Base-by-base conservation (phyloP, 2,113 vertebrate genomes). In the Erythrocercus mccallii region DNA sequence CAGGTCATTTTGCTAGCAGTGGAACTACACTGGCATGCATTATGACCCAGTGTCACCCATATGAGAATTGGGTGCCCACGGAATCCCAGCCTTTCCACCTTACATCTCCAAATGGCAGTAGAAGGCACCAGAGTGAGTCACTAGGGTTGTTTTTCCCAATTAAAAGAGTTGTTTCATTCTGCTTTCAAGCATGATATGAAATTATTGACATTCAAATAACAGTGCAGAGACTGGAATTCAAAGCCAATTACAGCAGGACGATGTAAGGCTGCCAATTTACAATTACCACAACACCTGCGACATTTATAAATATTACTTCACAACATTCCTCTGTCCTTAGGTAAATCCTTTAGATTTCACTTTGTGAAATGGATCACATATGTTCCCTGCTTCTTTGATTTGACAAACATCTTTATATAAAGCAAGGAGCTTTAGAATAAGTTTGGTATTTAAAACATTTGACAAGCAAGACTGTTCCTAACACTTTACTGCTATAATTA, bases 271-370 rank as follows among this genome's bases (percentile, higher is more conserved):
- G 90, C 90, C 95, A 92, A 92, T 72, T 35, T 60, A 82, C 90
- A 94, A 91, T 96, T 95, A 91, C 91, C 85, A 78, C 64, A 94
- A 58, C 94, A 97, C 95, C 94, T 94, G 91, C 0, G 1, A 85
- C 78, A 58, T 92, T 97, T 97, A 66, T 88, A 97, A 97, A 96
- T 95, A 96, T 95, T 95, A 92, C 96, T 86, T 98, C 97, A 97
- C 15, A 50, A 84, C 96, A 97, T 98, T 97, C 97, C 83, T 95
- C 47, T 81, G 91, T 92, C 94, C 88, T 97, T 97, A 97, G 90
- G 73, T 96, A 97, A 97, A 95, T 95, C 91, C 50, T 87, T 87
- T 78, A 94, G 76, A 80, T 92, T 92, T 96, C 81, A 83, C 54
- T 85, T 94, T 86, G 70, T 92, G 62, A 97, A 97, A 98, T 96